phyloP scores from a whole-genome alignment of 2,113 vertebrate species.

The Echinops telfairi region DNA sequence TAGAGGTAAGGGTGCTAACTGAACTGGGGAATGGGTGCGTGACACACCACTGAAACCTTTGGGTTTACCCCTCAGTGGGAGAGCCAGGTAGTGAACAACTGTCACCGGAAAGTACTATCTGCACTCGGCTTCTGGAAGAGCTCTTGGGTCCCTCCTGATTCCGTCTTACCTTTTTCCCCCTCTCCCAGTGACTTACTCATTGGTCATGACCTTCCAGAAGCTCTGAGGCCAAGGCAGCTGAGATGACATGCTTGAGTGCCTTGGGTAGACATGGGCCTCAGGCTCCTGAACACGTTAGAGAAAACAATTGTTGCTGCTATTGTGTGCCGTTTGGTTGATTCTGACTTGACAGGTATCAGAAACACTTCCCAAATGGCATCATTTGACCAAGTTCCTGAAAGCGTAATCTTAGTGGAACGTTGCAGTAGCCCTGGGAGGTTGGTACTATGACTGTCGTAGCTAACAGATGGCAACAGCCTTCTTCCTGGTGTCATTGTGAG shows the following conservation, averaged over 20 bases:
- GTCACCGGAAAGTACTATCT: background rate
- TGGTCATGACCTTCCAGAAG: background rate
- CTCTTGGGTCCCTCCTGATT: background rate
- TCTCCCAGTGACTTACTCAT: background rate
- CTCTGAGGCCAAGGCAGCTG: background rate
- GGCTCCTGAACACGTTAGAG: background rate
- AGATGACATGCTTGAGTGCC: background rate
- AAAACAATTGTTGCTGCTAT: background rate
- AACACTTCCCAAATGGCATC: constrained; percentile 4
- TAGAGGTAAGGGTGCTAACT: constrained; percentile 6
- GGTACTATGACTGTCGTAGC: background rate
- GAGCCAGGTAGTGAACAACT: background rate
- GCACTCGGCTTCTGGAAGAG: background rate
- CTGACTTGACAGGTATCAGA: background rate
- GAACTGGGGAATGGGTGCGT: background rate
- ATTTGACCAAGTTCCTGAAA: constrained; percentile 7
- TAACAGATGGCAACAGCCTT: background rate
- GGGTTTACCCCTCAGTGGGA: background rate
- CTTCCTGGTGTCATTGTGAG: background rate
- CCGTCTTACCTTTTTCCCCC: background rate
- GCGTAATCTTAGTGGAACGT: background rate
- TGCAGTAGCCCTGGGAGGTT: background rate
- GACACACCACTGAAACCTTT: background rate
- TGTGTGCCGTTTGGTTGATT: background rate
- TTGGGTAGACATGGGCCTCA: background rate